Evolutionary conservation across 2,113 vertebrate species (phyloP).

Genomic region (Oenanthe melanoleuca): DNA sequence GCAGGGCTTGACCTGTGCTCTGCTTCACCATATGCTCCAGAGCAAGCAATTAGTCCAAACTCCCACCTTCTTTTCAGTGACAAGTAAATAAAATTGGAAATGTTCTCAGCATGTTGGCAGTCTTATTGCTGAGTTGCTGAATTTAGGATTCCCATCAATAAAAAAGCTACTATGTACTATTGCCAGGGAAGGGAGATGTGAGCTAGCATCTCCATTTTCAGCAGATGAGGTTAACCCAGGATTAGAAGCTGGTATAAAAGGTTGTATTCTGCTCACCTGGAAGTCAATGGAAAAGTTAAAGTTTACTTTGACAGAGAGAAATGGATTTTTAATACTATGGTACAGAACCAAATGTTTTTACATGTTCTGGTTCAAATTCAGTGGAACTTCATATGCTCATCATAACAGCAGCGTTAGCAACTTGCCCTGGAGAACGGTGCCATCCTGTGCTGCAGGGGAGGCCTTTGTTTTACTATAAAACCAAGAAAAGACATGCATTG

Average conservation of each 20-base stretch:
- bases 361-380: background rate
- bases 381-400: accelerated
- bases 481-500: background rate
- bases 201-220: background rate
- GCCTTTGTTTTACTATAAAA: background rate
- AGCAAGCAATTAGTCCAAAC: background rate
- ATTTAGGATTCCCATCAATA: background rate
- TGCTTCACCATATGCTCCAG: background rate
- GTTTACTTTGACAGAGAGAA: background rate
- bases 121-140: background rate
- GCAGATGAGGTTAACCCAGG: background rate
- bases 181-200: background rate
- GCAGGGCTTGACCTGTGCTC: background rate
- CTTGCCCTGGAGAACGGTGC: background rate
- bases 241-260: background rate
- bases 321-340: background rate
- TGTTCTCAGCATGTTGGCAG: background rate
- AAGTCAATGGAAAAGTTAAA: background rate
- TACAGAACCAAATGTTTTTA: background rate
- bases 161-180: background rate
- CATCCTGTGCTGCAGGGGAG: background rate
- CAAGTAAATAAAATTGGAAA: background rate
- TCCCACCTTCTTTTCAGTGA: background rate
- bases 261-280: background rate
- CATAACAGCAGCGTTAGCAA: accelerated